Percentiles rank a stretch among this genome's conserved stretches.
These are phyloP conservation scores for Urocyon cinereoargenteus DNA, from an alignment of 2,797 vertebrate genomes.

Conservation along the genomic window DNA sequence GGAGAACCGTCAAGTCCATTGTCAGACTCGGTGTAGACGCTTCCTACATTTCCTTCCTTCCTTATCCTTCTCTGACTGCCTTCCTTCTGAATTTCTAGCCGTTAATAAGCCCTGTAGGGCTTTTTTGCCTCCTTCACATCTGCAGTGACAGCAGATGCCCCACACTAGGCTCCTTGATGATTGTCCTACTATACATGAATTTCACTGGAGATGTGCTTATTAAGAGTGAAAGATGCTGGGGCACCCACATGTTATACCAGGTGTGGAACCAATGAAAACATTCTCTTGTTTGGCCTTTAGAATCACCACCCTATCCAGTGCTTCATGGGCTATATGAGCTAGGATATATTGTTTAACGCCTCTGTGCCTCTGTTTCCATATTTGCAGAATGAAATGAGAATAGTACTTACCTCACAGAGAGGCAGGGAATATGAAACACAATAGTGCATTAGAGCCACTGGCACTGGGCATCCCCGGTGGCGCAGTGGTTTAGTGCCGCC, in stretches of 20 bases:
- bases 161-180: neutral
- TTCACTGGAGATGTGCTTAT: neutral
- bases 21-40: neutral
- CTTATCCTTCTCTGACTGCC: neutral
- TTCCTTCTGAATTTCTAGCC: neutral
- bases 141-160: neutral
- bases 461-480: neutral
- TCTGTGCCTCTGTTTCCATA: conserved; percentile 12
- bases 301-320: neutral
- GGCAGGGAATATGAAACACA: neutral
- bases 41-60: neutral
- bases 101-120: neutral
- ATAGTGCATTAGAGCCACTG: neutral
- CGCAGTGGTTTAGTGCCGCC: too few species aligned
- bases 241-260: fast-evolving
- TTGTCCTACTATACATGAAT: neutral
- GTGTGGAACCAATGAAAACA: neutral
- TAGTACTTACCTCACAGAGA: neutral
- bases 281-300: neutral
- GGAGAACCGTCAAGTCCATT: neutral
- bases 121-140: neutral
- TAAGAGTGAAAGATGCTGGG: neutral
- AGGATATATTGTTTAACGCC: neutral
- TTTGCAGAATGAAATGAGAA: neutral
- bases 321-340: neutral